These are phyloP conservation scores for Pavo muticus DNA, from an alignment of 2,113 vertebrate species.

Conservation along the genomic window DNA sequence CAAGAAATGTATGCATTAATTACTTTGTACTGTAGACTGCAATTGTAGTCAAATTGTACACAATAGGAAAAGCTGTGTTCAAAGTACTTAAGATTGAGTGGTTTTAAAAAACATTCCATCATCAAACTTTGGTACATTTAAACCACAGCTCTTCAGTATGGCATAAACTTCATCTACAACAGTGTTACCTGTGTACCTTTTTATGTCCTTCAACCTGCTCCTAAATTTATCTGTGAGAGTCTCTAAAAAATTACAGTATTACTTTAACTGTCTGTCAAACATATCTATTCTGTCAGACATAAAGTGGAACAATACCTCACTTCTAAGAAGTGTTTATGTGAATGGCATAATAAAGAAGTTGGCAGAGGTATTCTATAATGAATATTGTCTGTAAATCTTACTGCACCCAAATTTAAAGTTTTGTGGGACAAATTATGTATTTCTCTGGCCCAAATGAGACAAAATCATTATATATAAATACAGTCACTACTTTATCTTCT, in stretches of 20 bases:
- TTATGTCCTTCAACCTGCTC: not conserved
- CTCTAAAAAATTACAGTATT: not conserved
- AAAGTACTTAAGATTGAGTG: not conserved
- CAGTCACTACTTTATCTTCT: not conserved
- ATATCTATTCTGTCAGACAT: not conserved
- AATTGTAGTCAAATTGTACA: not conserved
- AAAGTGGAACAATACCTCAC: not conserved
- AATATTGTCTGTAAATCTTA: not conserved
- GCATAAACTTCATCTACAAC: not conserved
- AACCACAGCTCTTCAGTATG: not conserved
- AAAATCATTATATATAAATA: not conserved
- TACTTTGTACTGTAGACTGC: not conserved
- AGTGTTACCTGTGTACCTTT: not conserved
- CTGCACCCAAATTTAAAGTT: not conserved
- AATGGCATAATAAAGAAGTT: not conserved
- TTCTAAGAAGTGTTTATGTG: not conserved
- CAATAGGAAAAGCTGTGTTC: not conserved
- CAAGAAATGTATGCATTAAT: not conserved
- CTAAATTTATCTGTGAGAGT: not conserved
- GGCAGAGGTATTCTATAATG: rapidly evolving
- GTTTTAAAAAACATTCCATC: rapidly evolving
- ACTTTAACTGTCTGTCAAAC: not conserved
- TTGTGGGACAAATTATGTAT: not conserved
- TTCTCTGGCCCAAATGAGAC: not conserved
- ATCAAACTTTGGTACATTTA: not conserved